Percentiles rank a stretch among this genome's conserved stretches.
phyloP scores from a whole-genome alignment of 2,113 vertebrate genomes.

The Notothenia rossii region DNA sequence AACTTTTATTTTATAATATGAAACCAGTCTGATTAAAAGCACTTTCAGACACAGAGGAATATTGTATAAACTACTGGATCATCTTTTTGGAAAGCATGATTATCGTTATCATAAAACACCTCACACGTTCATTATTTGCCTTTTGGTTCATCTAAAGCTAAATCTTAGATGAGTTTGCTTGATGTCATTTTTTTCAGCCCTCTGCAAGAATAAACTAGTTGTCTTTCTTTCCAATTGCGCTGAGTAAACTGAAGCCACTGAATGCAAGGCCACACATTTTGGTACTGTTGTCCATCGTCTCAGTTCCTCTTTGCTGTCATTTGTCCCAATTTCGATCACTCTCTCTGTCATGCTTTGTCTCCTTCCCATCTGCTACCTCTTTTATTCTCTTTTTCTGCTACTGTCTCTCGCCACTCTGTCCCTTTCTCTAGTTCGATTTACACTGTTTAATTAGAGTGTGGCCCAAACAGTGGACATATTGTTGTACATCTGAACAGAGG shows the following conservation, averaged over 20 bases:
- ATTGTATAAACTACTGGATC: neutral
- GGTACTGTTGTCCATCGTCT: conserved; percentile 50
- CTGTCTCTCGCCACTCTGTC: conserved; percentile 36
- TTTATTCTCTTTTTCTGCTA: conserved; percentile 39
- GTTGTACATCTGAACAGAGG: conserved; percentile 61
- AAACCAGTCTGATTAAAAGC: neutral
- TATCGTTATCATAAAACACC: neutral
- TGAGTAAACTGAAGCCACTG: conserved; percentile 29
- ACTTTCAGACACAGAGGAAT: too few species aligned
- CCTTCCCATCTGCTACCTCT: conserved; percentile 51
- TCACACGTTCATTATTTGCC: neutral
- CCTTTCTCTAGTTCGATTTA: conserved; percentile 67
- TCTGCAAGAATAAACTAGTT: conserved; percentile 6
- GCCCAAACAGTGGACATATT: conserved; percentile 75
- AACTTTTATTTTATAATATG: neutral
- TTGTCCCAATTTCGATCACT: conserved; percentile 43
- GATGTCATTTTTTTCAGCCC: conserved; percentile 8
- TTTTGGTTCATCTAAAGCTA: neutral
- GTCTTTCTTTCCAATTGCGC: conserved; percentile 40
- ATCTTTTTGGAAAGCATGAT: neutral
- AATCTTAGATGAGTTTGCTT: neutral
- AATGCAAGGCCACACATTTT: conserved; percentile 43
- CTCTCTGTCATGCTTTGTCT: conserved; percentile 37
- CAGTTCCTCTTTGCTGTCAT: conserved; percentile 39
- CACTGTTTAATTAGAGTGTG: conserved; percentile 67